Base-by-base conservation (phyloP, 2,888 invertebrate genomes). In the Falcaria lacertinaria region DNA sequence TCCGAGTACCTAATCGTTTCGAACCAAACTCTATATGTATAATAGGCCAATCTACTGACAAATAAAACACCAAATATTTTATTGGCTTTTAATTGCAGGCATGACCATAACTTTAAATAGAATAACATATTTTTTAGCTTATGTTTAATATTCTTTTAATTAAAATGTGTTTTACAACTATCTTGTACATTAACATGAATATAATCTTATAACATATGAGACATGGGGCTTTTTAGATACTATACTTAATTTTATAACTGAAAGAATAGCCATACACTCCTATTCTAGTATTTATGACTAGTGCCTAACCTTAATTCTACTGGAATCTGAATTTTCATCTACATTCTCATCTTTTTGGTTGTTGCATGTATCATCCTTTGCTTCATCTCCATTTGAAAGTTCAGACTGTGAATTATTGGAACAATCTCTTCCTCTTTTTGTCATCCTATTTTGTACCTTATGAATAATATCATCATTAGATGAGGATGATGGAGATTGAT, bases 251-350 rank as follows among this genome's bases (percentile, higher is more conserved):
- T 4, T n/a, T n/a, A 14, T 16, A 34, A 34, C 28, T 28, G 28
- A 28, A 17, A 43, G 11, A 22, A 22, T 37, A 25, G 7, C 3
- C 22, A 22, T 36, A 8, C n/a, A 35, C 47, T 44, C 28, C 42
- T 39, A 36, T 40, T 47, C 44, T 41, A 50, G 34, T 49, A 15
- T 48, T 37, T n/a, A 37, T 48, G 44, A 44, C 60, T 57, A 55
- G 51, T 49, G 61, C 78, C 85, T 78, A 84, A 87, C 87, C 87
- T 87, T 82, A 58, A 64, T 66, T 55, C 60, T 65, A 72, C 69
- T 71, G 63, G 75, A 68, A 60, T 69, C 69, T 44, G 76, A 75
- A 28, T 63, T 53, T 47, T 67, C 66, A 47, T 62, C 58, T 15
- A 46, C 44, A 43, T 60, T 60, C 33, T 57, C 60, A 50, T 64